phyloP scores from a whole-genome alignment of 1,140 invertebrate genomes.

The Tetragnatha versicolor region DNA sequence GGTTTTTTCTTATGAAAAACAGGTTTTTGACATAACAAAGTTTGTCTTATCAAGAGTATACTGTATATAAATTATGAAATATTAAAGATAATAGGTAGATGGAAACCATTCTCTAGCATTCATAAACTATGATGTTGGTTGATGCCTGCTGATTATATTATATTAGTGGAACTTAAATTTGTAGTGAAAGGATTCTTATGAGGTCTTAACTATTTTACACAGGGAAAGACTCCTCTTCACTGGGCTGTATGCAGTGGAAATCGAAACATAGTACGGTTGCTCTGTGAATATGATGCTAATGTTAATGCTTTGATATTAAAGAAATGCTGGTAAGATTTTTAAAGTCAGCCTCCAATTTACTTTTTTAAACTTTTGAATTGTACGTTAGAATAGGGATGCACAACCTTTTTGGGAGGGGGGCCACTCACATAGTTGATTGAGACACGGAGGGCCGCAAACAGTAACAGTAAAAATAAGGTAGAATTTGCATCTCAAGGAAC shows the following conservation, averaged over 20 bases:
- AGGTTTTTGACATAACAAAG: too few relatives aligned
- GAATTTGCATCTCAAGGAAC: background rate
- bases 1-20: too few relatives aligned
- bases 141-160: too few relatives aligned
- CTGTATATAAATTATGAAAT: too few relatives aligned
- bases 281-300: slow-evolving; percentile 63
- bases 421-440: background rate
- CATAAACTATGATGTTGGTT: too few relatives aligned
- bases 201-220: too few relatives aligned
- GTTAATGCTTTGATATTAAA: slow-evolving; percentile 65
- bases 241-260: slow-evolving; percentile 65
- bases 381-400: background rate
- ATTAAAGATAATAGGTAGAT: too few relatives aligned
- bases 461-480: background rate
- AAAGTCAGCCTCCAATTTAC: background rate
- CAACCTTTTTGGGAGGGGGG: background rate
- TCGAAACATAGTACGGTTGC: slow-evolving; percentile 64
- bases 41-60: too few relatives aligned
- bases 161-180: too few relatives aligned
- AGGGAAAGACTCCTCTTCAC: slow-evolving; percentile 66
- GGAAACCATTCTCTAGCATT: too few relatives aligned
- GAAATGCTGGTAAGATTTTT: slow-evolving; percentile 62
- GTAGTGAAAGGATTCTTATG: too few relatives aligned
- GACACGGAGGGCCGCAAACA: background rate
- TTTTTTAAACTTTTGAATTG: background rate